Percentiles rank a stretch among this genome's conserved stretches.
These are phyloP conservation scores for Siphamia tubifer DNA, from an alignment of 2,113 vertebrate species.

Conservation along the genomic window DNA sequence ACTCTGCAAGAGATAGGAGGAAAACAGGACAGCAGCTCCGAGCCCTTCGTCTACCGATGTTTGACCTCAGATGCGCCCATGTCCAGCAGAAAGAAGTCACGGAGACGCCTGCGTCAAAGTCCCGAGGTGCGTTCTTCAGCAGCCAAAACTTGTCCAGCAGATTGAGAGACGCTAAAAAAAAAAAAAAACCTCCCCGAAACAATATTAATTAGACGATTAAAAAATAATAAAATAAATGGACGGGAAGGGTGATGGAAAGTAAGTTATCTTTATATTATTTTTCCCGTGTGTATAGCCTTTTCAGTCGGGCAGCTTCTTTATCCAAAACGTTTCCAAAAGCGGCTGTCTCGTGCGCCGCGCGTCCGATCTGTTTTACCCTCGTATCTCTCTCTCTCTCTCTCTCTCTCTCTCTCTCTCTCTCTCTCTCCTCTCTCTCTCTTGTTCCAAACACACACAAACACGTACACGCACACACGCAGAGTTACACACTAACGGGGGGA, in stretches of 20 bases:
- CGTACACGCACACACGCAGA: conserved; percentile 8
- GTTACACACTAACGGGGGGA: conserved; percentile 58
- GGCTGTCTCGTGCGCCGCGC: conserved; percentile 59
- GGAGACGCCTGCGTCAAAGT: conserved; percentile 65
- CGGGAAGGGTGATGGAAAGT: conserved; percentile 48
- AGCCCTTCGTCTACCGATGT: conserved; percentile 39
- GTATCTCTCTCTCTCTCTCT: conserved; percentile 56
- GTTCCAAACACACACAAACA: conserved; percentile 44
- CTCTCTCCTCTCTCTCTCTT: conserved; percentile 27
- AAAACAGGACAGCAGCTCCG: conserved; percentile 49
- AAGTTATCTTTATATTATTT: conserved; percentile 54
- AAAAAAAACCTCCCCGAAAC: conserved; percentile 13
- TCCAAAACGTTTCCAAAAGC: conserved; percentile 70
- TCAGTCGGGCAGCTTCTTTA: conserved; percentile 41
- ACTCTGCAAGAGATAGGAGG: conserved; percentile 51
- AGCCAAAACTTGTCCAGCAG: conserved; percentile 54
- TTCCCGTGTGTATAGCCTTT: conserved; percentile 19
- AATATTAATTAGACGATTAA: background rate
- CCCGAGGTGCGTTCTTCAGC: conserved; percentile 60
- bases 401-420: conserved; percentile 22
- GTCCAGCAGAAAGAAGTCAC: conserved; percentile 49
- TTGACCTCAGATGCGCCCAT: conserved; percentile 60
- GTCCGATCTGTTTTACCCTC: conserved; percentile 66
- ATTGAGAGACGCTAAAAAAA: conserved; percentile 17
- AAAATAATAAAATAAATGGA: conserved; percentile 19